Conservation (phyloP, 2,888 invertebrate genomes). For the Chloromyia formosa region DNA sequence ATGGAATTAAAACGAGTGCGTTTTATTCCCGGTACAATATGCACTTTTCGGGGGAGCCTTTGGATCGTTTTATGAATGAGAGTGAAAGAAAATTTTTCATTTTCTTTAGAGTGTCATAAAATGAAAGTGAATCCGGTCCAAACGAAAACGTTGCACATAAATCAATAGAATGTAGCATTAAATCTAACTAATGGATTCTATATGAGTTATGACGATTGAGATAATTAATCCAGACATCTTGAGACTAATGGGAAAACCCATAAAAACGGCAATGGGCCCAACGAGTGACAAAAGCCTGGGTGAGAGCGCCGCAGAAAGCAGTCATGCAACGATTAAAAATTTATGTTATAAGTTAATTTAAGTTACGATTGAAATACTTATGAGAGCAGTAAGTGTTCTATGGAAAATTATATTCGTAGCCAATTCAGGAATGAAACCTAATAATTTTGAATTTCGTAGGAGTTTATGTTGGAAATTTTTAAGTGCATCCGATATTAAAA, state of each 20-base stretch:
- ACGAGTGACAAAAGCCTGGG: no score
- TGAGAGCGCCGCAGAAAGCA: no score
- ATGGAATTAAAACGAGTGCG: neutral
- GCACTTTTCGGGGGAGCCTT: neutral
- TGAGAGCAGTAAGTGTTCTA: no score
- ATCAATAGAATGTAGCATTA: neutral
- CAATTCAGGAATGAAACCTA: no score
- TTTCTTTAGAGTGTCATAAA: neutral
- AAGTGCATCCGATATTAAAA: no score
- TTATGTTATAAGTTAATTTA: no score
- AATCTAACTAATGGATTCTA: constrained; percentile 20
- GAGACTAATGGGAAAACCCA: neutral
- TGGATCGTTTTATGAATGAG: neutral
- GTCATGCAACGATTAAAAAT: no score
- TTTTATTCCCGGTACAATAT: neutral
- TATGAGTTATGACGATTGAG: constrained; percentile 28
- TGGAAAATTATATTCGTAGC: no score
- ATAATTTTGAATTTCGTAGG: no score
- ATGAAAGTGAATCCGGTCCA: neutral
- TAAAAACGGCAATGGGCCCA: neutral
- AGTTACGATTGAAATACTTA: no score
- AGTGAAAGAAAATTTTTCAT: neutral
- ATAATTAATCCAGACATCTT: neutral
- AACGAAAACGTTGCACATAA: neutral
- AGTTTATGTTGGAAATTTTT: no score